phyloP scores from a whole-genome alignment of 2,888 invertebrate species.

The Caenorhabditis panamensis region DNA sequence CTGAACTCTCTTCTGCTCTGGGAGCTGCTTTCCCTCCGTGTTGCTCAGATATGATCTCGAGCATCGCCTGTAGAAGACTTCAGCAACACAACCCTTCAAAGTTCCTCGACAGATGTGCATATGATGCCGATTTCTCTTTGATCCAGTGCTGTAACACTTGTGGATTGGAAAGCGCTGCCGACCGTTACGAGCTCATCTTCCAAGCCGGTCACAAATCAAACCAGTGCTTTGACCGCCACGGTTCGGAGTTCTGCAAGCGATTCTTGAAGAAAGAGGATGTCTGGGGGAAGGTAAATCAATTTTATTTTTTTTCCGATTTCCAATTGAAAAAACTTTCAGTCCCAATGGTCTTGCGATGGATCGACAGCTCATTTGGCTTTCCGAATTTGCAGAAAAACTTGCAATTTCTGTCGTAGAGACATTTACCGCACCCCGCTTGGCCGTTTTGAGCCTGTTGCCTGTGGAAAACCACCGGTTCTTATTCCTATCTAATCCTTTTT shows the following conservation, averaged over 20 bases:
- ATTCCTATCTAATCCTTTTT: constrained; percentile 44
- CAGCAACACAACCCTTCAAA: constrained; percentile 66
- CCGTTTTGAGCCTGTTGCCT: constrained; percentile 62
- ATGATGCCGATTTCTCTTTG: constrained; percentile 75
- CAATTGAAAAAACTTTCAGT: constrained; percentile 14
- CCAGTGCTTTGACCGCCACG: constrained; percentile 77
- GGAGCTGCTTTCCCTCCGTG: constrained; percentile 72
- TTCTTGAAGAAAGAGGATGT: constrained; percentile 73
- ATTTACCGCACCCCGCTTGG: constrained; percentile 70
- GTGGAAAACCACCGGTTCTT: constrained; percentile 61
- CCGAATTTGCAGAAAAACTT: constrained; percentile 77
- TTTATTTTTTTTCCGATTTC: background rate
- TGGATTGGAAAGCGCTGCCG: constrained; percentile 73
- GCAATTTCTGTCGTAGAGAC: constrained; percentile 75
- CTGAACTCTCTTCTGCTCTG: constrained; percentile 65
- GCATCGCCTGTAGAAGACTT: constrained; percentile 73
- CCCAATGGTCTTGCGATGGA: constrained; percentile 76
- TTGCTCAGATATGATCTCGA: constrained; percentile 71
- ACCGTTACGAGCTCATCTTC: constrained; percentile 75
- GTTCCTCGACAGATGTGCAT: constrained; percentile 70
- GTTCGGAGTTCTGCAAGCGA: constrained; percentile 71
- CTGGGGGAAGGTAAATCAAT: constrained; percentile 64
- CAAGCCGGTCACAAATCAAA: constrained; percentile 68
- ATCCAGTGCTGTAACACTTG: constrained; percentile 78
- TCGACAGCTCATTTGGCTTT: constrained; percentile 75